Conservation (phyloP, 2,797 vertebrate species). For the Hyperoplus lanceolatus region DNA sequence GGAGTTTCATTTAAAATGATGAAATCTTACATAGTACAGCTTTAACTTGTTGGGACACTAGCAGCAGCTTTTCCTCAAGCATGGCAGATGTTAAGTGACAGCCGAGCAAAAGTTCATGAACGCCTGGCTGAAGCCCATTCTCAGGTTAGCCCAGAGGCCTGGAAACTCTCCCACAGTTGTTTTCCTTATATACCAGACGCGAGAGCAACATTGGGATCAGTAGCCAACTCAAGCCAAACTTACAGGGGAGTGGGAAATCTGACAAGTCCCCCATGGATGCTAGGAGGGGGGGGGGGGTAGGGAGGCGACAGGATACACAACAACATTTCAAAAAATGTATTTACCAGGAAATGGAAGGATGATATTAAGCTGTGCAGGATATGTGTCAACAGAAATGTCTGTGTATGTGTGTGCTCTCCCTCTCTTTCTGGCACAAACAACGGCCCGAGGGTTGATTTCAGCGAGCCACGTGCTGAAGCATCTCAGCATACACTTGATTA, state of each 20-base stretch:
- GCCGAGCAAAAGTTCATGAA: background rate
- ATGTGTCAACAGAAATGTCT: constrained; percentile 28
- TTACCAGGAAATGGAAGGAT: constrained; percentile 17
- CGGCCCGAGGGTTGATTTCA: constrained; percentile 24
- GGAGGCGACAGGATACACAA: background rate
- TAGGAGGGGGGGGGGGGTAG: constrained; percentile 11
- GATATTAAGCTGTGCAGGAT: constrained; percentile 7
- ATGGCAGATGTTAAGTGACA: constrained; percentile 49
- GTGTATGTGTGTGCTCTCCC: constrained; percentile 20
- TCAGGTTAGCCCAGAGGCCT: constrained; percentile 43
- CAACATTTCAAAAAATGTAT: background rate
- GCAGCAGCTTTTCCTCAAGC: constrained; percentile 32
- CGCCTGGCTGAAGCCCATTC: constrained; percentile 5
- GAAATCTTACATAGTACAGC: no score
- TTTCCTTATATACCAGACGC: constrained; percentile 37
- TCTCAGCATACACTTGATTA: constrained; percentile 20
- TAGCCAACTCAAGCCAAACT: constrained; percentile 26
- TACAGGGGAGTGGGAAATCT: constrained; percentile 60
- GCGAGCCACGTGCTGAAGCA: background rate
- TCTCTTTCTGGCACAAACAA: constrained; percentile 14
- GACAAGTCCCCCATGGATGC: constrained; percentile 15
- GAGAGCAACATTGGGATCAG: constrained; percentile 33
- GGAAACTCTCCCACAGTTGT: constrained; percentile 13
- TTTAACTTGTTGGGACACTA: background rate
- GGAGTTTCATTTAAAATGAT: no score